Base-by-base conservation (phyloP, 2,888 invertebrate genomes). In the Dendrolimus pini region DNA sequence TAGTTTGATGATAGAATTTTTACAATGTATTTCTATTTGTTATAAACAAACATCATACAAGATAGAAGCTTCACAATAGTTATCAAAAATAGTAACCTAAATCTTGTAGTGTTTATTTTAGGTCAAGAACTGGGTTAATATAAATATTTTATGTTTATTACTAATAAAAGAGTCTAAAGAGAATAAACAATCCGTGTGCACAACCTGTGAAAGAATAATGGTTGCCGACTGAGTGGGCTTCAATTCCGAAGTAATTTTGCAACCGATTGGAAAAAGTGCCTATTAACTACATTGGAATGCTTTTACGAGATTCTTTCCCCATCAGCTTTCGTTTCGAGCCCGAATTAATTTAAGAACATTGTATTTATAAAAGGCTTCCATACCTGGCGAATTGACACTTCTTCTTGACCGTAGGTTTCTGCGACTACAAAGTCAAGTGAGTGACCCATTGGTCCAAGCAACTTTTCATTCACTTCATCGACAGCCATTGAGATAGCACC, bases 341-440 rank as follows among this genome's bases (percentile, higher is more conserved):
- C 54, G 53, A 56, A 54, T 54, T 10, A 9, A 9, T 47, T 10
- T 47, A 47, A 47, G 2, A 47, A 47, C 47, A 47, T 47, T 47
- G 9, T 47, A 47, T 47, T 47, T 57, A 61, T 63, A 60, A 64
- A 66, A 60, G 18, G 58, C 61, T 61, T 30, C 30, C 30, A 30
- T 66, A 89, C 90, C 84, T 93, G 94, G 58, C 94, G 91, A 66
- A 98, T 97, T 77, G 98, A 98, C 59, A 94, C 93, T 67, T 94
- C 94, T 83, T 98, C 98, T 74, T 96, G 95, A 1, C 98, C 98
- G 81, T 93, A 97, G 0, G 98, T 98, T 85, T 98, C 98, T 1
- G 96, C 96, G 7, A 98, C 94, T 18, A 95, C 89, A 73, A 97
- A 96, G 63, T 94, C 93, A 60, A 97, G 83, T 1, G 93, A 92